phyloP scores from a whole-genome alignment of 2,888 invertebrate species.

The Xestia xanthographa region DNA sequence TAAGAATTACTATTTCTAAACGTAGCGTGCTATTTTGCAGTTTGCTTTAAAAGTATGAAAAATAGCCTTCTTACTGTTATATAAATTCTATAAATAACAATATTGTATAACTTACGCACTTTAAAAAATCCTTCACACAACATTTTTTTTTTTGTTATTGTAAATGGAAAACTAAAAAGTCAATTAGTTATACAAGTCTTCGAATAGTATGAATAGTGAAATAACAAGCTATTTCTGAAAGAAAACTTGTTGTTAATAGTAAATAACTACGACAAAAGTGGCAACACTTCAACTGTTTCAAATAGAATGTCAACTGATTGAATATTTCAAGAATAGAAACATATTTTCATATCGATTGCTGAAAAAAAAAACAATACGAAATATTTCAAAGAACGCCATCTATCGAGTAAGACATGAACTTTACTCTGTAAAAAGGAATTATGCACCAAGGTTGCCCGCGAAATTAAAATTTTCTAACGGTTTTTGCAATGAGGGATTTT shows the following conservation, averaged over 20 bases:
- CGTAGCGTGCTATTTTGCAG: background rate
- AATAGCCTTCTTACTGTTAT: background rate
- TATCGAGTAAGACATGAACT: constrained; percentile 22
- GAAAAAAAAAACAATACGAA: background rate
- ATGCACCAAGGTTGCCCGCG: background rate
- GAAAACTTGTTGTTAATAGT: background rate
- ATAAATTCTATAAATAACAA: background rate
- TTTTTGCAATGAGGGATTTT: no score
- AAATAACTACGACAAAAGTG: background rate
- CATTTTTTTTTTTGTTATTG: background rate
- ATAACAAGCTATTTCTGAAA: background rate
- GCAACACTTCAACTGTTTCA: background rate
- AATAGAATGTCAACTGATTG: background rate
- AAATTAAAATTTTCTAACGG: background rate
- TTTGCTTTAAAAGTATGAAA: background rate
- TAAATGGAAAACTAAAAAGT: background rate
- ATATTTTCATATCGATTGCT: background rate
- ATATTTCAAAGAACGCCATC: constrained; percentile 34
- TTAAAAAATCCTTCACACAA: background rate
- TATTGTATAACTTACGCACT: background rate
- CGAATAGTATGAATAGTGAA: background rate
- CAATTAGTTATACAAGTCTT: background rate
- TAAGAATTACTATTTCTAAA: background rate
- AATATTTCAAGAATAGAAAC: background rate
- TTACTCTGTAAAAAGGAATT: background rate